Evolutionary conservation across 2,888 invertebrate species (phyloP).

Genomic region (Agrotis ipsilon): DNA sequence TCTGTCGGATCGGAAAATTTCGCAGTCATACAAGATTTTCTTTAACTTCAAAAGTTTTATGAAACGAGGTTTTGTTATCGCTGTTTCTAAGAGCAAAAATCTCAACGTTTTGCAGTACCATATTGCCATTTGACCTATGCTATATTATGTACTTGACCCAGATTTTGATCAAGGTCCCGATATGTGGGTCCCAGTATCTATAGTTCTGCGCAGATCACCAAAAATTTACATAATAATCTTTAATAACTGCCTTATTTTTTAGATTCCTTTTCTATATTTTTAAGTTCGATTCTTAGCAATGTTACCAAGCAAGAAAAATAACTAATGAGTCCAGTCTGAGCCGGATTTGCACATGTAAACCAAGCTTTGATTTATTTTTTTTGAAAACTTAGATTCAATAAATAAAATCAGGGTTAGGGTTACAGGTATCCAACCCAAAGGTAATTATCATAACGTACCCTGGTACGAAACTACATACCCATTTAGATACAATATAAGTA

Average conservation of each 20-base stretch:
- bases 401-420: background rate
- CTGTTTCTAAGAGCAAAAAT: slow-evolving; percentile 5
- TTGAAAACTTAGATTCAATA: slow-evolving; percentile 12
- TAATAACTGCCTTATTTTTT: background rate
- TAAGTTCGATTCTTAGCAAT: background rate
- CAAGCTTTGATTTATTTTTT: background rate
- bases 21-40: slow-evolving; percentile 9
- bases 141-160: slow-evolving; percentile 17
- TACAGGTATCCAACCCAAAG: background rate
- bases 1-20: slow-evolving; percentile 11
- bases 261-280: background rate
- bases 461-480: slow-evolving; percentile 8
- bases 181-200: slow-evolving; percentile 10
- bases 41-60: slow-evolving; percentile 21
- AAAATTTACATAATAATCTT: background rate
- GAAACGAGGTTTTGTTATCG: slow-evolving; percentile 8
- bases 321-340: background rate
- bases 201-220: slow-evolving; percentile 3
- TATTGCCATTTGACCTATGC: slow-evolving; percentile 22
- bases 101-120: background rate
- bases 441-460: slow-evolving; percentile 14
- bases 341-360: background rate
- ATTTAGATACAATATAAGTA: slow-evolving; percentile 12
- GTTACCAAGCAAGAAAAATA: background rate
- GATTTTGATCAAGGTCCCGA: slow-evolving; percentile 1